Base-by-base conservation (phyloP, 2,888 invertebrate genomes). In the Campoplex capitator region DNA sequence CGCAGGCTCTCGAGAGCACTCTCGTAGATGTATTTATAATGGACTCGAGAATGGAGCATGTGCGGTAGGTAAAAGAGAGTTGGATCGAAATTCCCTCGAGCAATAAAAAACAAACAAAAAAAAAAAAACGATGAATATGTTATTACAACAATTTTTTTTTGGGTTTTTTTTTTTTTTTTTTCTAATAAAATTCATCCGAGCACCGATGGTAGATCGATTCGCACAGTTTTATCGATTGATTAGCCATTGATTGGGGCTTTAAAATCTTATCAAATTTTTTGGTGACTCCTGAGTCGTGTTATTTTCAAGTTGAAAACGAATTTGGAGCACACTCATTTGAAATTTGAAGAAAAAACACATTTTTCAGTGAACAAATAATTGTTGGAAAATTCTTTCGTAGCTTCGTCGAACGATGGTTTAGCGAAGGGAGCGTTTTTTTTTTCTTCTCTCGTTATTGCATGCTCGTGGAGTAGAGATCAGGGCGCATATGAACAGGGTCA, bases 1-100 rank as follows among this genome's bases (percentile, higher is more conserved):
- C 76, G 18, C 58, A 42, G 75, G 45, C 45, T 48, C 62, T 48
- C 62, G 65, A 45, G 62, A 23, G 23, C 23, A 23, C 23, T n/a
- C 65, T 28, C n/a, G n/a, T 16, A 67, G 16, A 51, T 77, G 35
- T 77, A 67, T 67, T 23, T 77, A 77, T 67, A 67, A 62, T 77
- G 42, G 77, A 54, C 58, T 62, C 16, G 32, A 71, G 56, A 35
- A 7, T 11, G 9, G 70, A 70, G 28, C 56, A 79, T 45, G 74
- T 62, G 75, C 75, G 75, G 62, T 75, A 75, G 75, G 62, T 75
- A 75, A 62, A 75, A 38, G 75, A 75, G 45, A 75, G 62, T 62
- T 28, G 18, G 45, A 62, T 75, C 75, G 45, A 28, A 75, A 45
- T 62, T 32, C 62, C 75, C 75, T 45, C 45, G n/a, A 32, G 75